Conservation (phyloP, 2,797 vertebrate genomes). For the Cyclopterus lumpus region DNA sequence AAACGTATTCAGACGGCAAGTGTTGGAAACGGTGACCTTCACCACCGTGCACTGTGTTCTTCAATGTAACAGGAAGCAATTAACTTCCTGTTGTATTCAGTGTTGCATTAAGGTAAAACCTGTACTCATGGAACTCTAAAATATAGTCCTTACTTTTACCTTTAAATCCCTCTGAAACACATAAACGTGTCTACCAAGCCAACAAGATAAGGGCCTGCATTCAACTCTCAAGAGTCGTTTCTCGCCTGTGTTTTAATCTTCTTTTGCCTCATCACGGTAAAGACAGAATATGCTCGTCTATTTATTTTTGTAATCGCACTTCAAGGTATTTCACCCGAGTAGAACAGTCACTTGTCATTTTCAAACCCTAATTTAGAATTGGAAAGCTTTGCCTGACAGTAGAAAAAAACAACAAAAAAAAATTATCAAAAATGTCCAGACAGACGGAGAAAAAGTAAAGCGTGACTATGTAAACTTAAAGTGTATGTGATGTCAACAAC, state of each 20-base stretch:
- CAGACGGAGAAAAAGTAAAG: conserved; percentile 1
- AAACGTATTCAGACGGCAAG: neutral
- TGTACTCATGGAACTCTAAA: neutral
- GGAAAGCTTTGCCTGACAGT: neutral
- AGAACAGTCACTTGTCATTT: neutral
- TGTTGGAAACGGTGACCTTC: conserved; percentile 17
- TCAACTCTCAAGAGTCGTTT: conserved; percentile 30
- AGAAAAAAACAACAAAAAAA: neutral
- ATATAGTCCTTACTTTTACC: neutral
- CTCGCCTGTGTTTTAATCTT: conserved; percentile 24
- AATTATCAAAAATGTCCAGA: neutral
- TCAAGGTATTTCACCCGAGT: neutral
- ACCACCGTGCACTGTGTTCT: neutral
- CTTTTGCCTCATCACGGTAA: conserved; percentile 10
- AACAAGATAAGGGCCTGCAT: conserved; percentile 12
- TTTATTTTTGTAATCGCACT: conserved; percentile 18
- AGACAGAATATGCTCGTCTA: conserved; percentile 10
- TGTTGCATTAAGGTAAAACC: neutral
- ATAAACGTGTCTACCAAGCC: neutral
- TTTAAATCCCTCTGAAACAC: conserved; percentile 4
- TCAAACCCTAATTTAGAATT: neutral
- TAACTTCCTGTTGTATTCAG: neutral
- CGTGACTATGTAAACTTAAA: neutral
- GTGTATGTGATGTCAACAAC: neutral
- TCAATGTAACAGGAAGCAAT: neutral